A percentile compares a stretch with the other conserved stretches of the same genome.
Evolutionary conservation across 2,797 vertebrate genomes (phyloP).

Genomic region (Rhodeus uyekii): DNA sequence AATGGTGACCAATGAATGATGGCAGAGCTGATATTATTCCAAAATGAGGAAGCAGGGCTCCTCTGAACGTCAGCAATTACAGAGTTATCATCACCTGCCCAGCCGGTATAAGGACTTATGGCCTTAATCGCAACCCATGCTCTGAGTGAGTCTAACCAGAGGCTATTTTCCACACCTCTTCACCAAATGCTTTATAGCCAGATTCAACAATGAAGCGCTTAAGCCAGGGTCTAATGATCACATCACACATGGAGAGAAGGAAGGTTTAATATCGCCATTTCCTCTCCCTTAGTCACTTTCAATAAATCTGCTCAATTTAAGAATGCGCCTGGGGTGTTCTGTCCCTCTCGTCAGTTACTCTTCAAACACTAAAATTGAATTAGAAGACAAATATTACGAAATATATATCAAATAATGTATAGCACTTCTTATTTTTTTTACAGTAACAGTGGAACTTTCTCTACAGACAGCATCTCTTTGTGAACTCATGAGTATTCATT

Average conservation of each 20-base stretch:
- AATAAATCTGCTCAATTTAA: constrained; percentile 10
- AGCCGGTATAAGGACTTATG: constrained; percentile 49
- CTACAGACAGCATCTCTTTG: neutral
- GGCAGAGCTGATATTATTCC: constrained; percentile 56
- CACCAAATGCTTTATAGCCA: constrained; percentile 30
- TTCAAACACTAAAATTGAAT: neutral
- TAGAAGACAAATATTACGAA: neutral
- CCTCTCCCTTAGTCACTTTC: neutral
- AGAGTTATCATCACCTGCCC: constrained; percentile 54
- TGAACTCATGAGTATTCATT: neutral
- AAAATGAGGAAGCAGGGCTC: constrained; percentile 62
- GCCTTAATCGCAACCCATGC: constrained; percentile 32
- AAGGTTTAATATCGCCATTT: constrained; percentile 9
- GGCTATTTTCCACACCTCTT: constrained; percentile 40
- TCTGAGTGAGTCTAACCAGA: constrained; percentile 50
- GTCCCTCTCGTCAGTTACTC: neutral
- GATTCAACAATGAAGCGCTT: constrained; percentile 36
- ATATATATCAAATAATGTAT: neutral
- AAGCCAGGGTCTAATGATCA: constrained; percentile 43
- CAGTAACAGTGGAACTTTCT: neutral
- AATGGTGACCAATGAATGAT: constrained; percentile 59
- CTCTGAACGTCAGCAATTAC: constrained; percentile 61
- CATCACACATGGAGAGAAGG: constrained; percentile 19
- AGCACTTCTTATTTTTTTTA: neutral
- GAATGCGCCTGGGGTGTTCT: neutral